These are phyloP conservation scores for Geopemphigus sp. DNA, from an alignment of 1,140 invertebrate genomes.

Conservation along the genomic window DNA sequence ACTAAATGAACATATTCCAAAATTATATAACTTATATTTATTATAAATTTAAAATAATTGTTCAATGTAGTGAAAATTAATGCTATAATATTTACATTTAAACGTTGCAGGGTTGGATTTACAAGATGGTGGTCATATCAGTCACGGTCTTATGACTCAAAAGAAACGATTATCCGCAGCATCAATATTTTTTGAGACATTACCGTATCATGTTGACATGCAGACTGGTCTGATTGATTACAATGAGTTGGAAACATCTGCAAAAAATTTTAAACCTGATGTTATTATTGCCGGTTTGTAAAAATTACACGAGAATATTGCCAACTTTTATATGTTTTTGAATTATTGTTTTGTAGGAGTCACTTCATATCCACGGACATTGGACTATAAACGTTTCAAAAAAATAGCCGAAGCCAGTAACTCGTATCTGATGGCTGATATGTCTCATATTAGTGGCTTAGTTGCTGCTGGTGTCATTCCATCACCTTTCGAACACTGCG, in stretches of 20 bases:
- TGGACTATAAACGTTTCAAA: conserved; percentile 86
- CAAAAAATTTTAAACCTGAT: conserved; percentile 85
- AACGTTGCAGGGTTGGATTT: conserved; percentile 69
- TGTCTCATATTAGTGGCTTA: conserved; percentile 91
- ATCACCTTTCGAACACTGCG: conserved; percentile 88
- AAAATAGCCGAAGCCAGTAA: conserved; percentile 84
- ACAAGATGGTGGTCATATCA: conserved; percentile 94
- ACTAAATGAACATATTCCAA: too few species aligned
- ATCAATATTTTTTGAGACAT: conserved; percentile 96
- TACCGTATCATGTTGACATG: conserved; percentile 93
- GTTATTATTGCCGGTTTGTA: conserved; percentile 81
- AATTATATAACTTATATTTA: too few species aligned
- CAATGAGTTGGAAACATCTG: conserved; percentile 77
- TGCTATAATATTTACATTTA: too few species aligned
- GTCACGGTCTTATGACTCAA: conserved; percentile 89
- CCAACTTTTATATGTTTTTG: too few species aligned
- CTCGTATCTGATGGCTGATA: conserved; percentile 89
- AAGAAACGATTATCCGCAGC: conserved; percentile 94
- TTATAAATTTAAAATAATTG: too few species aligned
- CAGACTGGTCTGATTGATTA: conserved; percentile 92
- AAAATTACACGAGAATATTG: neutral
- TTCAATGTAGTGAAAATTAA: too few species aligned
- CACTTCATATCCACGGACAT: conserved; percentile 79
- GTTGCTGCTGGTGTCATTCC: conserved; percentile 84
- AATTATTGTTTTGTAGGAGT: conserved; percentile 62